Conservation (phyloP, 2,113 vertebrate genomes). For the Mirza zaza region DNA sequence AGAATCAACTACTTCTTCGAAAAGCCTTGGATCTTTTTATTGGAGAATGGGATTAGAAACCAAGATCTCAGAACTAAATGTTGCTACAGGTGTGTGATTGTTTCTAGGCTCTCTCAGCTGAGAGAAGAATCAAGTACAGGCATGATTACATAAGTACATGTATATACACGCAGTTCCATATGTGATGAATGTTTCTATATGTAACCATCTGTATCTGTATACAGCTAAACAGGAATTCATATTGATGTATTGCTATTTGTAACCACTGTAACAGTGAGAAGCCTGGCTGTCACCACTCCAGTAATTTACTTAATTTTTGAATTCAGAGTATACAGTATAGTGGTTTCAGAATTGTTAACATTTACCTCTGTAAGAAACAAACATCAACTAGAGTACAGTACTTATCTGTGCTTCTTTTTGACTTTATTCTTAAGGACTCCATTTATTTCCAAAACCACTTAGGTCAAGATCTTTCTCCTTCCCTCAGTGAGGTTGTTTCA, state of each 20-base stretch:
- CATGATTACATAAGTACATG: background rate
- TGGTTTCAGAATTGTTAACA: background rate
- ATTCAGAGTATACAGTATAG: background rate
- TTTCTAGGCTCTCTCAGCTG: background rate
- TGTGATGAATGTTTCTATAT: background rate
- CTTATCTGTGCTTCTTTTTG: background rate
- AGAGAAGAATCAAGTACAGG: background rate
- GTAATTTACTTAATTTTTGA: background rate
- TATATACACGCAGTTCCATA: background rate
- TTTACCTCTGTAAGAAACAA: background rate
- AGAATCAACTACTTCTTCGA: background rate
- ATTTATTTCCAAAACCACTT: background rate
- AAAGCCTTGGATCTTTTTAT: background rate
- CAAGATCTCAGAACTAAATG: too few species aligned
- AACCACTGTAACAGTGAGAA: background rate
- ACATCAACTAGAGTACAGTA: background rate
- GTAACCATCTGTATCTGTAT: background rate
- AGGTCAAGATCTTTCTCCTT: background rate
- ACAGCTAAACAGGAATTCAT: background rate
- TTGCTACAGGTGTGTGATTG: background rate
- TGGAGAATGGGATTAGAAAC: background rate
- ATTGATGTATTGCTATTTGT: background rate
- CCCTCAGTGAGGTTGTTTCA: background rate
- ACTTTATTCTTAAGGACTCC: background rate
- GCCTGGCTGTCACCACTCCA: background rate